Evolutionary conservation across 2,888 invertebrate species (phyloP).

Genomic region (Mechanitis messenoides): DNA sequence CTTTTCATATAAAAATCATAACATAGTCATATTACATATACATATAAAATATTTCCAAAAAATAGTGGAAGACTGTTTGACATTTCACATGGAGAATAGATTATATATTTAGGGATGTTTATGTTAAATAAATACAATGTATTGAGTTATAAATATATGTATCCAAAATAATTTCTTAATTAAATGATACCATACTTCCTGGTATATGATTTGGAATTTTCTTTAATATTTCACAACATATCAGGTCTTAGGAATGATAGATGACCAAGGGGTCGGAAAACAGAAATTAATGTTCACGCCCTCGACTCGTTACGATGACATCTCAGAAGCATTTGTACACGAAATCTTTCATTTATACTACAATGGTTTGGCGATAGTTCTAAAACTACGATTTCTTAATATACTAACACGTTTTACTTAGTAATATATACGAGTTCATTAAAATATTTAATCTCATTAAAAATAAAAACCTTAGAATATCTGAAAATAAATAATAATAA

Average conservation of each 20-base stretch:
- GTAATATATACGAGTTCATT: too few species aligned
- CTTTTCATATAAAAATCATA: too few species aligned
- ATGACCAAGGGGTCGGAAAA: constrained; percentile 40
- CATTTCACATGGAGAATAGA: too few species aligned
- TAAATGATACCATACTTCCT: background rate
- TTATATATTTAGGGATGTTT: too few species aligned
- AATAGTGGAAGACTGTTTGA: too few species aligned
- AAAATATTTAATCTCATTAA: too few species aligned
- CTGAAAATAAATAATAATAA: background rate
- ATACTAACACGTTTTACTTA: too few species aligned
- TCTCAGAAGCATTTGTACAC: constrained; percentile 26
- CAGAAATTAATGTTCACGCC: constrained; percentile 47
- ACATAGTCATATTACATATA: too few species aligned
- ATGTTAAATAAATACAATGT: background rate
- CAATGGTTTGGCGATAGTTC: too few species aligned
- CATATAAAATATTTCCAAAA: too few species aligned
- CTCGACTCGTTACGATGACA: constrained; percentile 40
- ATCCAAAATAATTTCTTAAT: background rate
- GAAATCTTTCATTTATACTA: constrained; percentile 8
- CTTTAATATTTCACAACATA: constrained; percentile 2
- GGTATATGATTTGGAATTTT: constrained; percentile 8
- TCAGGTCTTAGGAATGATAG: constrained; percentile 29
- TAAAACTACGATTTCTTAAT: too few species aligned
- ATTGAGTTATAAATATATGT: background rate
- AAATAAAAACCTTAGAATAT: too few species aligned